Evolutionary conservation across 1,140 invertebrate genomes (phyloP).

Genomic region (Eriocheir sinensis): DNA sequence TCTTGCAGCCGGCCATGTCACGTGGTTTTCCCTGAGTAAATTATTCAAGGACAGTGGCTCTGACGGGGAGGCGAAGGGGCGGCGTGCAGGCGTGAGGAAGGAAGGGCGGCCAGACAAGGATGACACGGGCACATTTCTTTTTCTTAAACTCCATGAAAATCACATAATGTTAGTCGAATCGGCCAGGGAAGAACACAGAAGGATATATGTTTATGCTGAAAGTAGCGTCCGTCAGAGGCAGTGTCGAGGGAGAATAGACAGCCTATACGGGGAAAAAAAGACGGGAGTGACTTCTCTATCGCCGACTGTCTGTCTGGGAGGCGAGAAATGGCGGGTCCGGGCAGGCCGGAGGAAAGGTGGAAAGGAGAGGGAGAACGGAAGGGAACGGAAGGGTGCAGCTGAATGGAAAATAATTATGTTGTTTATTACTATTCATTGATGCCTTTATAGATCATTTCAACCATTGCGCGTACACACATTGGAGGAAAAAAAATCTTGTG

Average conservation of each 20-base stretch:
- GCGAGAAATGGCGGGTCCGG: background rate
- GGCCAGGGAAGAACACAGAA: background rate
- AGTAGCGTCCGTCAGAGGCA: background rate
- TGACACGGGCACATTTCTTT: background rate
- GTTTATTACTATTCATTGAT: background rate
- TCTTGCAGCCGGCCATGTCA: background rate
- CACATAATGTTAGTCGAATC: background rate
- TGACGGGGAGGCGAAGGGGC: background rate
- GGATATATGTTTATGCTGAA: background rate
- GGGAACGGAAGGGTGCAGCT: background rate
- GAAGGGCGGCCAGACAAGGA: background rate
- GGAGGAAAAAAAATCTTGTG: no score
- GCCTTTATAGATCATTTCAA: background rate
- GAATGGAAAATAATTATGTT: background rate
- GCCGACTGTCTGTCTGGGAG: conserved; percentile 31
- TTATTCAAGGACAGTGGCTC: background rate
- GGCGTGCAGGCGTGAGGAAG: background rate
- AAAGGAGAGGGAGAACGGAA: conserved; percentile 12
- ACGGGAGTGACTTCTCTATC: background rate
- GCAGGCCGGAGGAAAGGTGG: background rate
- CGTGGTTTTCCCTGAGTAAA: background rate
- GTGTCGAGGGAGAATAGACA: background rate
- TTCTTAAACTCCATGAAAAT: background rate
- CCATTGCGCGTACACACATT: background rate
- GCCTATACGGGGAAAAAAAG: background rate